These are phyloP conservation scores for Solea senegalensis DNA, from an alignment of 2,113 vertebrate genomes.

Conservation along the genomic window DNA sequence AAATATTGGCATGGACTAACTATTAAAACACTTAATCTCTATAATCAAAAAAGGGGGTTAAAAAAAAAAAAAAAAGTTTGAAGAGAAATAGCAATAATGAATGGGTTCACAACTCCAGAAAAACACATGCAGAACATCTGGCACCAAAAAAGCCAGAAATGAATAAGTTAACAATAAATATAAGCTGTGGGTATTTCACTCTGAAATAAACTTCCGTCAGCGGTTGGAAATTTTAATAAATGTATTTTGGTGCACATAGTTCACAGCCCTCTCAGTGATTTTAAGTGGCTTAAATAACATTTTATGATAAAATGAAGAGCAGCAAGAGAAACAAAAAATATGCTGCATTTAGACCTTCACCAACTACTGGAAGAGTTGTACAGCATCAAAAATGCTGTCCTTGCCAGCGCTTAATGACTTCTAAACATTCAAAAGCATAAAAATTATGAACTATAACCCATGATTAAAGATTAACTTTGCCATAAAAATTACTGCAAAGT, in stretches of 20 bases:
- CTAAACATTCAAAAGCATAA: no score
- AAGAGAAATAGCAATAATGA: constrained; percentile 10
- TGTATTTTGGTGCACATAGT: constrained; percentile 35
- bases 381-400: no score
- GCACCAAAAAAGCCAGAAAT: constrained; percentile 25
- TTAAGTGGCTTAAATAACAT: background rate
- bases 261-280: background rate
- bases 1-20: background rate
- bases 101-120: background rate
- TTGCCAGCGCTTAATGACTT: no score
- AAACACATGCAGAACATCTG: constrained; percentile 45
- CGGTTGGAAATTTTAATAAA: constrained; percentile 42
- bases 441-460: no score
- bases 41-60: background rate
- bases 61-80: background rate
- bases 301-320: no score
- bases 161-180: constrained; percentile 30
- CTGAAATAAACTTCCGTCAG: constrained; percentile 37
- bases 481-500: background rate
- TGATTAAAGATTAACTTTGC: no score
- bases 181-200: constrained; percentile 34
- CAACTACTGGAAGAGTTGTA: no score
- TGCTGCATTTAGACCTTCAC: no score
- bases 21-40: background rate
- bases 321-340: no score